Conservation (phyloP, 2,888 invertebrate species). For the Drosophila parthenogenetica region DNA sequence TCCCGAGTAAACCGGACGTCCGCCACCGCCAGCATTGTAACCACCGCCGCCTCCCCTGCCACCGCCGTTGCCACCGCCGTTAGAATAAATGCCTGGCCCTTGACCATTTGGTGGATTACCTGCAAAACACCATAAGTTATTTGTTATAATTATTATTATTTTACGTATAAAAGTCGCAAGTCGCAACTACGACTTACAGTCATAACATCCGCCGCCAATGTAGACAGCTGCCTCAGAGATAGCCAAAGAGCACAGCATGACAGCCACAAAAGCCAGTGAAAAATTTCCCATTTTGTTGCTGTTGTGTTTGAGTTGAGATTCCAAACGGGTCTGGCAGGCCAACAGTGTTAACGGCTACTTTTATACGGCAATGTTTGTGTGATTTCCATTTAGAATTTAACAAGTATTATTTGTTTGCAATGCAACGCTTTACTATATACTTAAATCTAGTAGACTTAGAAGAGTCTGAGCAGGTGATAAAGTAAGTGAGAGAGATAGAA, state of each 20-base stretch:
- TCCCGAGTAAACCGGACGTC: slow-evolving; percentile 65
- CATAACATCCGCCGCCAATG: slow-evolving; percentile 72
- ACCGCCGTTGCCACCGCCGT: slow-evolving; percentile 22
- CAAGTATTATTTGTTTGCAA: slow-evolving; percentile 3
- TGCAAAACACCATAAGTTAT: slow-evolving; percentile 45
- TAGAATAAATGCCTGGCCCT: slow-evolving; percentile 62
- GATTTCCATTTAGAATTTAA: slow-evolving; percentile 22
- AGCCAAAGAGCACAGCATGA: slow-evolving; percentile 50
- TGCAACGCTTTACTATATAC: slow-evolving; percentile 21
- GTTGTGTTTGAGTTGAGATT: slow-evolving; percentile 29
- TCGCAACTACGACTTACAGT: slow-evolving; percentile 55
- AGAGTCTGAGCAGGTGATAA: not conserved
- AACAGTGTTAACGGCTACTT: slow-evolving; percentile 44
- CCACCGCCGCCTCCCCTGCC: slow-evolving; percentile 20
- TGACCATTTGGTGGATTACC: slow-evolving; percentile 70
- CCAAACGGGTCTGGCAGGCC: slow-evolving; percentile 63
- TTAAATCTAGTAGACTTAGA: slow-evolving; percentile 6
- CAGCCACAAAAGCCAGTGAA: slow-evolving; percentile 43
- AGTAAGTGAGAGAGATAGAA: slow-evolving; percentile 1
- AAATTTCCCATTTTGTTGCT: slow-evolving; percentile 48
- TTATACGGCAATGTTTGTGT: slow-evolving; percentile 54
- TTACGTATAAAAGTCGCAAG: not conserved
- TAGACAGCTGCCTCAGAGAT: slow-evolving; percentile 68
- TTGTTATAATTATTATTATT: slow-evolving; percentile 24
- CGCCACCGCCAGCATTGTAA: slow-evolving; percentile 14